phyloP scores from a whole-genome alignment of 1,140 invertebrate genomes.

The Diplogasteroides magnus region DNA sequence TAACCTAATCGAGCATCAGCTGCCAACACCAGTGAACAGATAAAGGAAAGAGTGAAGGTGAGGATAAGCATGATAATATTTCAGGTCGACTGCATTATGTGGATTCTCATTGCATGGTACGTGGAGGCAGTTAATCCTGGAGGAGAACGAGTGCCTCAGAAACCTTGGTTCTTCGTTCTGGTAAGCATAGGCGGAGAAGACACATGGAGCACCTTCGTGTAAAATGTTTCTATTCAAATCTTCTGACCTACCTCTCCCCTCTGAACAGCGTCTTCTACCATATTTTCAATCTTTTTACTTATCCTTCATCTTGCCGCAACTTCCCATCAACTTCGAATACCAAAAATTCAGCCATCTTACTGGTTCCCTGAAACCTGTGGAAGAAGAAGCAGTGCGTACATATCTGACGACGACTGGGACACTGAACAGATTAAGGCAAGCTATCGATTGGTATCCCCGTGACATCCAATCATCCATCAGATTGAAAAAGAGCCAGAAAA shows the following conservation, averaged over 20 bases:
- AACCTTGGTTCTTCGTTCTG: constrained; percentile 42
- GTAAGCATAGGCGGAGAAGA: too few relatives aligned
- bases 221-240: too few relatives aligned
- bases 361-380: too few relatives aligned
- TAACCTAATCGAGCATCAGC: not conserved
- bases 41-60: not conserved
- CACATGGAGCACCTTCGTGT: too few relatives aligned
- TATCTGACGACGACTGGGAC: too few relatives aligned
- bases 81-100: constrained; percentile 63
- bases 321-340: not conserved
- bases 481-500: too few relatives aligned
- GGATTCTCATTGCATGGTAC: constrained; percentile 66
- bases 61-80: not conserved
- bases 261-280: not conserved
- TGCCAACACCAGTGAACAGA: not conserved
- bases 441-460: too few relatives aligned
- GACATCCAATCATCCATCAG: too few relatives aligned
- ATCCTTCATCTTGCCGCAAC: not conserved
- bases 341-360: not conserved
- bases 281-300: too few relatives aligned
- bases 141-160: constrained; percentile 50
- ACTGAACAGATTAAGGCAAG: too few relatives aligned
- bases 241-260: not conserved
- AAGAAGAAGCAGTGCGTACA: too few relatives aligned
- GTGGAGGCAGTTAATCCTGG: constrained; percentile 65